Evolutionary conservation across 2,797 vertebrate genomes (phyloP), one percentile per base, ranked within the genome.

Genomic region (Gorsachius magnificus): DNA sequence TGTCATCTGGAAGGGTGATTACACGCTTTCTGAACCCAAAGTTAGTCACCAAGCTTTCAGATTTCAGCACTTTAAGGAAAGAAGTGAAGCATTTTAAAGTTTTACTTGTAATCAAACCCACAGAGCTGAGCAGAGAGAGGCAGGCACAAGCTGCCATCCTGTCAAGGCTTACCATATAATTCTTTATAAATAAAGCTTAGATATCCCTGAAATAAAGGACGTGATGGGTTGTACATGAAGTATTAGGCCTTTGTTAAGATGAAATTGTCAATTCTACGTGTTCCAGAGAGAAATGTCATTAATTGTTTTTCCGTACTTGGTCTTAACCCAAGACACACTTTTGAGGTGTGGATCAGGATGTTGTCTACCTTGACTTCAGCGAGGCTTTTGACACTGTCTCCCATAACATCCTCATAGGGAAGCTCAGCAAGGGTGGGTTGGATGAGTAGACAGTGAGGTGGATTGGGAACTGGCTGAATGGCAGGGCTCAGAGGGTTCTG

Each of bases 251-350:
- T 43, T 81, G 4, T 8, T 79, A 41, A 45, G 43, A 20, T 88
- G 22, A 6, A 58, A 41, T 46, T 21, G 15, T 82, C 11, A 11
- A 1, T 66, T 80, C 16, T 48, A 0, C 1, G 0, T 16, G 15
- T 46, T 83, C 20, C 46, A 63, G 64, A 48, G 53, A 25, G 45
- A 60, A 72, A 51, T 5, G 31, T 3, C 53, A 35, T 31, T 0
- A 43, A 19, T 63, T 53, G 8, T 12, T 65, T 81, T 57, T 68
- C 76, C 3, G 0, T 16, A 9, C 16, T 0, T 64, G 50, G 65
- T 16, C 26, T 43, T 45, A 33, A 36, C 58, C 60, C 36, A 48
- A 15, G 22, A 12, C 22, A 13, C 25, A 1, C 8, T 25, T 61
- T 9, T 16, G 64, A 58, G 50, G 25, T 3, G 2, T 15, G 51